phyloP scores from a whole-genome alignment of 2,797 vertebrate genomes.

The Hemitrygon akajei region DNA sequence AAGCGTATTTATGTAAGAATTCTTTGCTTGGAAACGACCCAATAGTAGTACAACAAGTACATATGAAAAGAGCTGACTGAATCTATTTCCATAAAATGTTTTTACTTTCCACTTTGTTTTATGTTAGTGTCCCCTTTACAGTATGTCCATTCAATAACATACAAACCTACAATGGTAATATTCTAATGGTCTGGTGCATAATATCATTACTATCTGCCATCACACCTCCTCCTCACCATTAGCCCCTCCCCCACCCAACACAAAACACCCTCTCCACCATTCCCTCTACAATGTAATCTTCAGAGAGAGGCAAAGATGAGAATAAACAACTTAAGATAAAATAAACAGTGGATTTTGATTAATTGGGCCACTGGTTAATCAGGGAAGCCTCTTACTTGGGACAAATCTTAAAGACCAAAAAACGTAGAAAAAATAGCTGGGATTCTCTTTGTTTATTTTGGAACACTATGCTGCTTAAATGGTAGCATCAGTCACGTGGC shows the following conservation, averaged over 20 bases:
- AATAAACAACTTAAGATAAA: background rate
- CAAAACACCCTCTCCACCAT: background rate
- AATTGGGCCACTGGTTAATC: no score
- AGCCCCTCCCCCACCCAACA: no score
- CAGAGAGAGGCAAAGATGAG: background rate
- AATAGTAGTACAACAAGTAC: background rate
- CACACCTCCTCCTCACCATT: background rate
- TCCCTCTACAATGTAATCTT: background rate
- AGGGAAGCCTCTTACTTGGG: no score
- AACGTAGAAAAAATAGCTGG: no score
- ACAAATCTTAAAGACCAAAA: no score
- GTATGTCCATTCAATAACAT: background rate
- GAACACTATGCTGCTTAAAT: no score
- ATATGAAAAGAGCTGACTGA: background rate
- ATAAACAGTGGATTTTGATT: no score
- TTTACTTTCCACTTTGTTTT: background rate
- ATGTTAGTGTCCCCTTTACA: background rate
- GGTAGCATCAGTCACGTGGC: no score
- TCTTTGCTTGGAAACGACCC: background rate
- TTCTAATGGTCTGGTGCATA: background rate
- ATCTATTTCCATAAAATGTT: background rate
- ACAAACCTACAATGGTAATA: background rate
- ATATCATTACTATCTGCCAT: background rate
- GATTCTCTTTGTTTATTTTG: no score
- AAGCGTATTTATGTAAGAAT: background rate